These are phyloP conservation scores for Tenthredo mesomela DNA, from an alignment of 2,888 invertebrate species.

Conservation along the genomic window DNA sequence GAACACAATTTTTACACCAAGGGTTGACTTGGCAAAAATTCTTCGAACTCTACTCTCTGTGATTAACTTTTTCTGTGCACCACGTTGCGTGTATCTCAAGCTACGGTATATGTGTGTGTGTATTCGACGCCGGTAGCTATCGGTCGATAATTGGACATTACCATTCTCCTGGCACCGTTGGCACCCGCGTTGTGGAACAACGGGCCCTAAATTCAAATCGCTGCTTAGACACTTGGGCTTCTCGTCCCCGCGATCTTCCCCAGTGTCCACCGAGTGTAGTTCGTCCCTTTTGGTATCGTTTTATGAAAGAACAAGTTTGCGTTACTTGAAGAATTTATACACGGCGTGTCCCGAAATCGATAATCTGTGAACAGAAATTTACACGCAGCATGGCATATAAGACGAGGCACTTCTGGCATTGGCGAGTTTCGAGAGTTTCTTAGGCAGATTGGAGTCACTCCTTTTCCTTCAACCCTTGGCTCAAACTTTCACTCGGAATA, in stretches of 20 bases:
- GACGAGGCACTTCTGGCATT: background rate
- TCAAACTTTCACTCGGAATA: background rate
- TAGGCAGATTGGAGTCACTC: background rate
- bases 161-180: slow-evolving; percentile 57
- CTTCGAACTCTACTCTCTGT: too few species aligned
- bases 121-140: background rate
- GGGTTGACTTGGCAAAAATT: background rate
- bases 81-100: background rate
- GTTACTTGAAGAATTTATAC: background rate
- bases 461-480: background rate
- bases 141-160: slow-evolving; percentile 59
- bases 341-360: background rate
- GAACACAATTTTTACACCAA: background rate
- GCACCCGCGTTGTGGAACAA: slow-evolving; percentile 42
- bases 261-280: background rate
- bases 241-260: background rate
- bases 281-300: background rate
- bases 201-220: slow-evolving; percentile 59
- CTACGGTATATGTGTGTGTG: background rate
- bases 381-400: background rate
- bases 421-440: background rate
- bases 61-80: background rate
- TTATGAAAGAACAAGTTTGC: background rate
- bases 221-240: slow-evolving; percentile 33
- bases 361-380: background rate